A percentile compares a stretch with the other conserved stretches of the same genome.
Conservation (phyloP, 2,113 vertebrate species). For the Lepus americanus region DNA sequence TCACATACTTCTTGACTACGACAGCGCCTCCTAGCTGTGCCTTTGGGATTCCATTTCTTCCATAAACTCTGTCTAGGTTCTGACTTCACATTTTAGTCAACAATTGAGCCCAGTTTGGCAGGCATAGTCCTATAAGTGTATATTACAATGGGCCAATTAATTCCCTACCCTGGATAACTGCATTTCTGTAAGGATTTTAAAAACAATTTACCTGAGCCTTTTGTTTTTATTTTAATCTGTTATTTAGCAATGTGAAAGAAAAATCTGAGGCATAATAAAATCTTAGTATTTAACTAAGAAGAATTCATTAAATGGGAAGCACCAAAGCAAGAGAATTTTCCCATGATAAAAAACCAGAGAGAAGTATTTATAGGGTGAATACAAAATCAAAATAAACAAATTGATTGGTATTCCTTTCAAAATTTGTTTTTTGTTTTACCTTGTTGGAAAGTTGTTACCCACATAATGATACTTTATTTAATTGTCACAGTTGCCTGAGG, state of each 20-base stretch:
- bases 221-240: not conserved
- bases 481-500: too few species aligned
- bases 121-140: not conserved
- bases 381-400: not conserved
- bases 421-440: not conserved
- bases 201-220: not conserved
- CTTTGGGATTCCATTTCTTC: not conserved
- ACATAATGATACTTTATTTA: not conserved
- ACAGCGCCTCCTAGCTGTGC: not conserved
- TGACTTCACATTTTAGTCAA: not conserved
- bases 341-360: not conserved
- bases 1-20: rapidly evolving
- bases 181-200: not conserved
- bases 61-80: not conserved
- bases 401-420: not conserved
- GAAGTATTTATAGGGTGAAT: not conserved
- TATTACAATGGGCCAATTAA: not conserved
- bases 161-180: not conserved
- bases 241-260: not conserved
- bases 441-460: not conserved
- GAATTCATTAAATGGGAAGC: not conserved
- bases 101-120: not conserved
- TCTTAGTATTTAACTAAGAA: not conserved
- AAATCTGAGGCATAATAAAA: not conserved
- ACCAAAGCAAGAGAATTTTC: not conserved